Conservation (phyloP, 2,888 invertebrate genomes). For the Volucella inanis region DNA sequence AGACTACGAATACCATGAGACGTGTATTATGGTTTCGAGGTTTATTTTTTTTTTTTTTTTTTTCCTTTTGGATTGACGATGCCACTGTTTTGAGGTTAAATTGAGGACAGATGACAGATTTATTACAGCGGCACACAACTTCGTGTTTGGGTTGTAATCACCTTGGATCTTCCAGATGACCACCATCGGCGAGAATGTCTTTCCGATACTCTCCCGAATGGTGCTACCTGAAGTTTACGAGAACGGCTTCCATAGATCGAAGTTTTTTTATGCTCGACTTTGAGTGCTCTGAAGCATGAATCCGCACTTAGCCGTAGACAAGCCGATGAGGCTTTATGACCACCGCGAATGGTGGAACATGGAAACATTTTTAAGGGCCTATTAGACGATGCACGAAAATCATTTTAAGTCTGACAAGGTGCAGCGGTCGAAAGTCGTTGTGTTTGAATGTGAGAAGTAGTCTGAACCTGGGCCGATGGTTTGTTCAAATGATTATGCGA, state of each 20-base stretch:
- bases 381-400: constrained; percentile 61
- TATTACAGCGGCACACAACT: constrained; percentile 30
- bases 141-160: constrained; percentile 34
- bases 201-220: neutral
- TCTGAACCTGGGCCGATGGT: neutral
- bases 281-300: constrained; percentile 67
- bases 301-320: constrained; percentile 56
- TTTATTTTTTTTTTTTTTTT: constrained; percentile 18
- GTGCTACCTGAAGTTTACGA: constrained; percentile 31
- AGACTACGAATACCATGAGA: constrained; percentile 21
- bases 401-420: constrained; percentile 59
- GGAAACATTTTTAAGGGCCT: constrained; percentile 61
- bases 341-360: constrained; percentile 48
- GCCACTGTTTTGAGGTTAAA: constrained; percentile 11
- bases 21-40: constrained; percentile 6
- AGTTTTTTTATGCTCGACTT: constrained; percentile 51
- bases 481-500: constrained; percentile 5
- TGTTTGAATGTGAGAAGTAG: too few species aligned
- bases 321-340: constrained; percentile 28
- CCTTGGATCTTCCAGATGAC: constrained; percentile 15
- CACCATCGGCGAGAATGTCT: constrained; percentile 2
- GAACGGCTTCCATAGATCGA: constrained; percentile 49
- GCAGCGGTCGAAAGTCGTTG: neutral
- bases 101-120: constrained; percentile 50
- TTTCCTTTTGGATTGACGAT: neutral